These are phyloP conservation scores for Acanthochromis polyacanthus DNA, from an alignment of 2,113 vertebrate species.

Conservation along the genomic window DNA sequence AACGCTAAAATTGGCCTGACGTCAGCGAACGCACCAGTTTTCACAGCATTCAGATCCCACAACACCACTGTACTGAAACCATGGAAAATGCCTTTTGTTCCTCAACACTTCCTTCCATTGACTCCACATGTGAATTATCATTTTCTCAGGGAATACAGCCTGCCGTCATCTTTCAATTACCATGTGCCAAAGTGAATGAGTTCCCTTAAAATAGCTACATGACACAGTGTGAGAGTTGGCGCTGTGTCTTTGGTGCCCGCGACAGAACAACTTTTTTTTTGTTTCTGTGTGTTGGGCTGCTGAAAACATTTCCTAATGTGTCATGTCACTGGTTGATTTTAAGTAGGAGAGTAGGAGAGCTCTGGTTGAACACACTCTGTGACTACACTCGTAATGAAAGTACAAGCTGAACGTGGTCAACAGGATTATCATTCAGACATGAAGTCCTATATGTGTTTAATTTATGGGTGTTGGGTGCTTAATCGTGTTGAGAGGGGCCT, in stretches of 20 bases:
- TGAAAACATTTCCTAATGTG: slow-evolving; percentile 59
- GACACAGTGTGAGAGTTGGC: slow-evolving; percentile 55
- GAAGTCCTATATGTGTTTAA: slow-evolving; percentile 81
- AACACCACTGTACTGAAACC: slow-evolving; percentile 39
- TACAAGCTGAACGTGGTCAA: slow-evolving; percentile 75
- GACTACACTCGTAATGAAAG: slow-evolving; percentile 60
- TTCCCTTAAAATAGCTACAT: slow-evolving; percentile 76
- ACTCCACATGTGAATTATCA: slow-evolving; percentile 74
- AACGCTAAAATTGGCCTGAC: slow-evolving; percentile 58
- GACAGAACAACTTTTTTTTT: slow-evolving; percentile 50
- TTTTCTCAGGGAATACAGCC: slow-evolving; percentile 73
- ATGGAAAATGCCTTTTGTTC: slow-evolving; percentile 84
- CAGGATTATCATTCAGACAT: slow-evolving; percentile 67
- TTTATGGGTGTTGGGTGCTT: slow-evolving; percentile 76
- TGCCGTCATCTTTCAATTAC: slow-evolving; percentile 76
- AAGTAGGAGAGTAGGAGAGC: slow-evolving; percentile 35
- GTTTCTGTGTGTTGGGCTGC: neutral
- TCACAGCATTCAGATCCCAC: slow-evolving; percentile 74
- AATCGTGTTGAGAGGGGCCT: slow-evolving; percentile 77
- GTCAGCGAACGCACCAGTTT: slow-evolving; percentile 52
- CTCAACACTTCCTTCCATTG: slow-evolving; percentile 84
- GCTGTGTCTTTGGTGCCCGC: slow-evolving; percentile 48
- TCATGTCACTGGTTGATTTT: slow-evolving; percentile 51
- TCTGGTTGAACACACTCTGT: slow-evolving; percentile 48
- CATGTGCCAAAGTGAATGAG: slow-evolving; percentile 63